Percentiles rank a stretch among this genome's conserved stretches.
Evolutionary conservation across 2,888 invertebrate genomes (phyloP).

Genomic region (Amblyteles armatorius): DNA sequence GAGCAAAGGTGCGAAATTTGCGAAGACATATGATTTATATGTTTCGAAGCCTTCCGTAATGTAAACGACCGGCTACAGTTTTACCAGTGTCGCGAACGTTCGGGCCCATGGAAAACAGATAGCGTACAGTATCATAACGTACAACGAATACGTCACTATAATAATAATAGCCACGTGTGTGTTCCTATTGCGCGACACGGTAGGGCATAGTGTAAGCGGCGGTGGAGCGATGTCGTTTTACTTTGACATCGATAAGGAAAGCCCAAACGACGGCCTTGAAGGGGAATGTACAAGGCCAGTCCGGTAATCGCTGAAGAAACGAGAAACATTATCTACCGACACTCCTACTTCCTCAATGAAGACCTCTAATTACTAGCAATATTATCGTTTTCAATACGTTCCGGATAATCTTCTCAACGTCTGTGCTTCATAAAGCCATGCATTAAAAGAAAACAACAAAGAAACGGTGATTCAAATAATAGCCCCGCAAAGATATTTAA

Average conservation of each 20-base stretch:
- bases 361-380: no score
- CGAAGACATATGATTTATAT: slow-evolving; percentile 13
- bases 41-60: slow-evolving; percentile 5
- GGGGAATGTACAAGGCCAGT: neutral
- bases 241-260: slow-evolving; percentile 5
- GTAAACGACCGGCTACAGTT: slow-evolving; percentile 17
- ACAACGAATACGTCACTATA: neutral
- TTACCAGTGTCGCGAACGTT: neutral
- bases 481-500: slow-evolving; percentile 17
- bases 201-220: no score
- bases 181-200: neutral
- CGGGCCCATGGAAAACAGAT: neutral
- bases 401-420: no score
- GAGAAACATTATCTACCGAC: slow-evolving; percentile 1
- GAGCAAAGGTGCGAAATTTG: slow-evolving; percentile 20
- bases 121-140: neutral
- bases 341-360: no score
- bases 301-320: neutral
- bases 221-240: neutral
- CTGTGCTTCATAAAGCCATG: no score
- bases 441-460: no score
- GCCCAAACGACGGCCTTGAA: slow-evolving; percentile 4
- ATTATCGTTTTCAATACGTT: no score
- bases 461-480: neutral
- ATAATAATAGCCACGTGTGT: neutral